Conservation (phyloP, 2,888 invertebrate species). For the Papilio demoleus region DNA sequence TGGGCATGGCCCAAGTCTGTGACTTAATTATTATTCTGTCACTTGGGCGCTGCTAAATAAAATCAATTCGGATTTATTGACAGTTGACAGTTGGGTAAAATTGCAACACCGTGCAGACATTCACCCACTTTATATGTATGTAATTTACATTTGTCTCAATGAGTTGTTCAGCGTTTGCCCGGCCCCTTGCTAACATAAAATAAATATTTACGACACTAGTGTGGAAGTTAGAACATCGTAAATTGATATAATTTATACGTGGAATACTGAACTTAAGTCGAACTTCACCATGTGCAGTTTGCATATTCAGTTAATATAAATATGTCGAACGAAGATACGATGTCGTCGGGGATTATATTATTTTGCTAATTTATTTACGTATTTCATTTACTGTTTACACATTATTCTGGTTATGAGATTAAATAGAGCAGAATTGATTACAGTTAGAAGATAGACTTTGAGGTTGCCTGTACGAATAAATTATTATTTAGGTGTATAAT, state of each 20-base stretch:
- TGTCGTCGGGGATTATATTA: slow-evolving; percentile 2
- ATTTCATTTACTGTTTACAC: neutral
- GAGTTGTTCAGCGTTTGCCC: slow-evolving; percentile 32
- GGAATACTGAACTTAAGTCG: slow-evolving; percentile 39
- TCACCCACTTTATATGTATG: slow-evolving; percentile 39
- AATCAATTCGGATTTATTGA: slow-evolving; percentile 66
- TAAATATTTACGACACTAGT: slow-evolving; percentile 38
- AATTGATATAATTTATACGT: slow-evolving; percentile 37
- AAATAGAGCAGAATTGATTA: no score
- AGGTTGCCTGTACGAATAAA: no score
- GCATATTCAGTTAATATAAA: slow-evolving; percentile 17
- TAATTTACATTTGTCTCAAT: slow-evolving; percentile 39
- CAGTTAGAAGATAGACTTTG: neutral
- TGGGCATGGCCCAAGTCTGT: slow-evolving; percentile 57
- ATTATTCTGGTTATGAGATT: neutral
- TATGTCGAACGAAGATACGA: slow-evolving; percentile 20
- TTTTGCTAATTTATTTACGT: neutral
- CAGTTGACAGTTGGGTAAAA: slow-evolving; percentile 48
- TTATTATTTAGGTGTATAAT: no score
- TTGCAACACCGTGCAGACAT: slow-evolving; percentile 40
- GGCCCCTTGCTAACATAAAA: slow-evolving; percentile 36
- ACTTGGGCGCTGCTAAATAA: slow-evolving; percentile 60
- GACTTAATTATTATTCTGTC: slow-evolving; percentile 69
- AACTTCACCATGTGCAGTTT: slow-evolving; percentile 29
- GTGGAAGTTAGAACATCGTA: slow-evolving; percentile 37